Percentiles rank a stretch among this genome's conserved stretches.
These are phyloP conservation scores for Amphipyra tragopoginis DNA, from an alignment of 2,888 invertebrate genomes.

Conservation along the genomic window DNA sequence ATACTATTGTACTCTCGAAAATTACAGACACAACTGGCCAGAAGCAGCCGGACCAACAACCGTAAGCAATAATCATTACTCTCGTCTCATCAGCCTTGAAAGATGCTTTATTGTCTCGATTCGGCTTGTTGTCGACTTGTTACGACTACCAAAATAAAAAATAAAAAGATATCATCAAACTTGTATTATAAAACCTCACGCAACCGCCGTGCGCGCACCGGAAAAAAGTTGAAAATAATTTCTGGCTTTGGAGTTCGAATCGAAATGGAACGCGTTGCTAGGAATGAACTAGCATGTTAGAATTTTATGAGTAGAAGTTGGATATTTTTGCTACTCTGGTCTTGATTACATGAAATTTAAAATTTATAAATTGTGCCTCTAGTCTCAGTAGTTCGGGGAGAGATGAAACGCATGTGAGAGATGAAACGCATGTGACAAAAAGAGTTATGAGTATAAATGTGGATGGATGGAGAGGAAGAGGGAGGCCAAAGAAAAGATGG, in stretches of 20 bases:
- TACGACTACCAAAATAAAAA: constrained; percentile 78
- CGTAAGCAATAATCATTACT: constrained; percentile 87
- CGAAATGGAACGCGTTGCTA: constrained; percentile 51
- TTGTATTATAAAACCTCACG: constrained; percentile 84
- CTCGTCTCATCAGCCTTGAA: constrained; percentile 85
- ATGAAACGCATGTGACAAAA: too few species aligned
- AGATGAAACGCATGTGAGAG: too few species aligned
- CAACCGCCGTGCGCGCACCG: constrained; percentile 69
- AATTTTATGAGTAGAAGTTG: not conserved
- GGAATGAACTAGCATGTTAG: not conserved
- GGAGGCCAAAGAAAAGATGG: too few species aligned
- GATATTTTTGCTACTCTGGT: too few species aligned
- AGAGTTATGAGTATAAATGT: too few species aligned
- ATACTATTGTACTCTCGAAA: constrained; percentile 62
- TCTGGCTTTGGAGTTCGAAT: constrained; percentile 67
- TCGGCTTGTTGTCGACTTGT: constrained; percentile 88
- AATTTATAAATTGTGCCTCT: too few species aligned
- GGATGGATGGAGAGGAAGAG: too few species aligned
- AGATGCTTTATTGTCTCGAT: constrained; percentile 87
- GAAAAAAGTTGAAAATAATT: constrained; percentile 75
- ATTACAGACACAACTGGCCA: constrained; percentile 74
- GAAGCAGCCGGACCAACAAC: constrained; percentile 81
- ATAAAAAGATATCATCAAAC: constrained; percentile 83
- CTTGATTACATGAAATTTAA: not conserved
- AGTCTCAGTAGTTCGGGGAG: too few species aligned